Base-by-base conservation (phyloP, 1,140 invertebrate genomes). In the Melitaea cinxia region DNA sequence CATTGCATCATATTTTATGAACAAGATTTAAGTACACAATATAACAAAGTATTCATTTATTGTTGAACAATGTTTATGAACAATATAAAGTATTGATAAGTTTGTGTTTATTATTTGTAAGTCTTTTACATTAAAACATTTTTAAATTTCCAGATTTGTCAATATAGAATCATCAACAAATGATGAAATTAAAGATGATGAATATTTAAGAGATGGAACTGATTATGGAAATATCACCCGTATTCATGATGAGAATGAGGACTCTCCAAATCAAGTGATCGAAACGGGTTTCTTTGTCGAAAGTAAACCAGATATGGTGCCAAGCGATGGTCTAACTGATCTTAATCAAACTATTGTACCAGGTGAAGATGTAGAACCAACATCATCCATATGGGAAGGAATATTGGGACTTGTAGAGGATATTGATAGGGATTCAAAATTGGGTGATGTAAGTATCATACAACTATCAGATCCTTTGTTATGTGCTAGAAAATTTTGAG, bases 131-230 rank as follows among this genome's bases (percentile, higher is more conserved):
- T 33, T 33, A 33, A 33, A 33, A 33, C 7, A 33, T 28, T 28
- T 28, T 28, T 35, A 4, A 19, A 33, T 1, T 86, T 90, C 35
- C 67, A 94, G 93, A 19, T 95, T 95, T 82, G 92, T 95, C 54
- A 94, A 94, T 84, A 93, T 96, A 79, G 94, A 95, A 89, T 93
- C 94, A 54, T 94, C 94, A 39, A 83, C 93, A 2, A 92, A 92
- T 59, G 93, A 88, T 49, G 83, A 85, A 24, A 66, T 75, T 14
- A 79, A 87, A 19, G 80, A 82, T 24, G 79, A 89, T 73, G 86
- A 89, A 39, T 89, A 88, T 63, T 70, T 91, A 4, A 63, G 80
- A 4, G 88, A 91, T 58, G 88, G 88, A 21, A 88, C 85, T 4
- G 88, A 91, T 65, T 91, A 89, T 73, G 88, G 88, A 0, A 91